Base-by-base conservation (phyloP, 2,113 vertebrate genomes). In the Papio anubis region DNA sequence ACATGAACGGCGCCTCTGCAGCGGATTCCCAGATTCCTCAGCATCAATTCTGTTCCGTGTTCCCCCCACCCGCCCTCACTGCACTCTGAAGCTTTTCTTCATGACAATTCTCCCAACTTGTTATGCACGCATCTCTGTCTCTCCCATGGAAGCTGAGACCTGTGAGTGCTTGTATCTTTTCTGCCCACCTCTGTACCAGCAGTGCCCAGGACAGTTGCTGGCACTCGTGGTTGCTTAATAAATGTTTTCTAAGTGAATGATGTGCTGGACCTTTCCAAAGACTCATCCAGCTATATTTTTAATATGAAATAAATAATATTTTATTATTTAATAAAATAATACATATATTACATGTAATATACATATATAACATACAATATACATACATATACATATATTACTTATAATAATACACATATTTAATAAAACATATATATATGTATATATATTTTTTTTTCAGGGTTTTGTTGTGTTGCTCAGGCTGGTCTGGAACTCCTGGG, bases 1-100 rank as follows among this genome's bases (percentile, higher is more conserved):
- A 43, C 45, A n/a, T 0, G 1, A 50, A 21, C 5, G 12, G 7
- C 5, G 4, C 18, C 48, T 72, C 18, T 7, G 0, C 2, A 30
- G 55, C 0, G 1, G 27, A 52, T 48, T n/a, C 32, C n/a, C 1
- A 0, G 66, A 11, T 45, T 87, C 21, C 57, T 30, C 5, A 64
- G 20, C 55, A 18, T 20, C n/a, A 52, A 3, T 17, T n/a, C 40
- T 25, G 12, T 1, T 3, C 43, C 16, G 2, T 38, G n/a, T 23
- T 23, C 6, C 1, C 79, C 43, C 12, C 38, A 9, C 18, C 52
- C 10, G 3, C 25, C 82, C 32, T 64, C 50, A 5, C 27, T 78
- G 27, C 20, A 10, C 43, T 6, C 4, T 7, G 3, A 30, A 3
- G 10, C 14, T 52, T 59, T 7, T 20, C 73, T 52, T 30, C 23